A percentile compares a stretch with the other conserved stretches of the same genome.
These are phyloP conservation scores for Neoascia interrupta DNA, from an alignment of 2,888 invertebrate genomes.

Conservation along the genomic window DNA sequence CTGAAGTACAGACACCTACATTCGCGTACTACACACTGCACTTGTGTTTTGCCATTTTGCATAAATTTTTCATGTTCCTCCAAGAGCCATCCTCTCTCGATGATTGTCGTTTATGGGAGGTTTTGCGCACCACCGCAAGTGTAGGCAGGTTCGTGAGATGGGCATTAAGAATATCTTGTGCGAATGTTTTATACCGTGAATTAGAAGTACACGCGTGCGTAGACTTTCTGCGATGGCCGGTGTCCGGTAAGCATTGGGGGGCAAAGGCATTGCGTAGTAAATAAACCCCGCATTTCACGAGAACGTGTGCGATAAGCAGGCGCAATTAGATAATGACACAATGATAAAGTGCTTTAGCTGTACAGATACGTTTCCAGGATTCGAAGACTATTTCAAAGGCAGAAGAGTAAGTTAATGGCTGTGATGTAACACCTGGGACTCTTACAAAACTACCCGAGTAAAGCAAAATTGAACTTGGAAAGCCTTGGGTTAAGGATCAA, in stretches of 20 bases:
- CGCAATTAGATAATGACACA: not conserved
- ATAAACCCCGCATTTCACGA: not conserved
- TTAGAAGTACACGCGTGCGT: conserved; percentile 42
- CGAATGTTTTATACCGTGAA: conserved; percentile 17
- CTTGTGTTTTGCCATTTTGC: conserved; percentile 37
- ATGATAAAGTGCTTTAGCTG: not conserved
- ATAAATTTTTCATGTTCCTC: conserved; percentile 16
- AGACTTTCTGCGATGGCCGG: conserved; percentile 30
- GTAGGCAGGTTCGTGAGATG: conserved; percentile 27
- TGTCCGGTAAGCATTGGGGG: conserved; percentile 5
- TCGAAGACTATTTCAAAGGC: too few relatives aligned
- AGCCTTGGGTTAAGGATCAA: too few relatives aligned
- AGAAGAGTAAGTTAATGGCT: too few relatives aligned
- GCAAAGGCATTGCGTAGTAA: not conserved
- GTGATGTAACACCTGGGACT: too few relatives aligned
- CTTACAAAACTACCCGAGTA: too few relatives aligned
- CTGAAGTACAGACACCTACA: conserved; percentile 9
- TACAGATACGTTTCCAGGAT: not conserved
- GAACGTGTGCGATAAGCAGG: not conserved
- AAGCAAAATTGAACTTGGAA: too few relatives aligned
- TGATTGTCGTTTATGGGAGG: conserved; percentile 5
- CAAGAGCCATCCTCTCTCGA: conserved; percentile 12
- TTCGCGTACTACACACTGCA: conserved; percentile 27
- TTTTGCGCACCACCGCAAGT: conserved; percentile 2
- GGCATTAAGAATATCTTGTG: conserved; percentile 28